Conservation (phyloP, 2,888 invertebrate genomes). For the Parapristionchus giblindavisi region DNA sequence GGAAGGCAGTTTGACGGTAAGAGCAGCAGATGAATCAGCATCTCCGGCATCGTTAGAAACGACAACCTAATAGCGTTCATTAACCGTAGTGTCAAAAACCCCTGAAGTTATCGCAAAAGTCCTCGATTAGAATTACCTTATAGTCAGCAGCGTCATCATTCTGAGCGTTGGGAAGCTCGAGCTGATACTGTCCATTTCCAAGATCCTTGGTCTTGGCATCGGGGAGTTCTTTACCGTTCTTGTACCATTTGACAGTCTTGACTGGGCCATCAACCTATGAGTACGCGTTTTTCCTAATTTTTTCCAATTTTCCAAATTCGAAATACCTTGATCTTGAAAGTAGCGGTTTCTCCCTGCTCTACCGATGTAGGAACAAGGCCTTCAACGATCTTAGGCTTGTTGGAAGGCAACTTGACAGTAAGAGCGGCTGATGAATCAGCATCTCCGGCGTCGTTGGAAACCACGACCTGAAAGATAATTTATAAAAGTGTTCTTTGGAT, state of each 20-base stretch:
- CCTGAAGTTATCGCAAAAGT: too few relatives aligned
- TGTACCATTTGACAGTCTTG: conserved; percentile 82
- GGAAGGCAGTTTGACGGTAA: conserved; percentile 56
- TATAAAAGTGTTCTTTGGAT: background rate
- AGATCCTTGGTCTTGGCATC: conserved; percentile 50
- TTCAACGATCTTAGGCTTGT: conserved; percentile 75
- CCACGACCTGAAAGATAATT: conserved; percentile 31
- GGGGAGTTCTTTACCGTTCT: conserved; percentile 67
- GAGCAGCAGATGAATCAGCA: conserved; percentile 63
- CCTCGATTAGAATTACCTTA: conserved; percentile 44
- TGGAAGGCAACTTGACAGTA: conserved; percentile 53
- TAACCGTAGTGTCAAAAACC: too few relatives aligned
- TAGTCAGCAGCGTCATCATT: conserved; percentile 59
- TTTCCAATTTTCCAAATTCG: too few relatives aligned
- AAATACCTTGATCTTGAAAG: conserved; percentile 74
- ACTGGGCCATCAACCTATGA: conserved; percentile 29
- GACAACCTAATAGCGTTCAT: conserved; percentile 9
- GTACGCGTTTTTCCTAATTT: too few relatives aligned
- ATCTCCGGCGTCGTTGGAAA: conserved; percentile 67
- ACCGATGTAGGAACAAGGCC: conserved; percentile 77
- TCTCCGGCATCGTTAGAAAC: conserved; percentile 67
- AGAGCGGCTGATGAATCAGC: conserved; percentile 62
- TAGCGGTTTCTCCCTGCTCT: conserved; percentile 84
- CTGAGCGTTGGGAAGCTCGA: conserved; percentile 56
- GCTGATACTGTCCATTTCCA: conserved; percentile 40